Conservation (phyloP, 1,140 invertebrate species). For the Polypedilum vanderplanki region DNA sequence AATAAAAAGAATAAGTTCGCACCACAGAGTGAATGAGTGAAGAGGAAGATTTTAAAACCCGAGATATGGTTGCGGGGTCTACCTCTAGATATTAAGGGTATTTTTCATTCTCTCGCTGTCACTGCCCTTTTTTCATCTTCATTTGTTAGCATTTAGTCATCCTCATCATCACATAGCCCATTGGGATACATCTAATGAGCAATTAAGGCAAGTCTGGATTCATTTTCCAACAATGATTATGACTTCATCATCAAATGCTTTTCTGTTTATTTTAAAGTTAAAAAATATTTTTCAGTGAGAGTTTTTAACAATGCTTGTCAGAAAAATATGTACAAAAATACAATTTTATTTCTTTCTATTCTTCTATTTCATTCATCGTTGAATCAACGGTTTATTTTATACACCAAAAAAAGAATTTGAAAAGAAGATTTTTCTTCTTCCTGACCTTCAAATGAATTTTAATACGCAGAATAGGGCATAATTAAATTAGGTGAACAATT, state of each 20-base stretch:
- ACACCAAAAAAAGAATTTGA: too few relatives aligned
- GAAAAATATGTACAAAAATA: conserved; percentile 14
- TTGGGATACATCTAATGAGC: conserved; percentile 8
- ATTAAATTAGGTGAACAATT: not conserved
- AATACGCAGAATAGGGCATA: not conserved
- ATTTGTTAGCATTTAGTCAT: conserved; percentile 1
- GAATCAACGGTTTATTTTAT: not conserved
- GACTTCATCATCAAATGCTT: not conserved
- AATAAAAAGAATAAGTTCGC: not conserved
- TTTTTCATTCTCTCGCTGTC: not conserved
- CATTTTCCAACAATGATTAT: not conserved
- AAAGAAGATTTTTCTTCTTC: not conserved
- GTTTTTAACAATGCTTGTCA: conserved; percentile 7
- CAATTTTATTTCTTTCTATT: not conserved
- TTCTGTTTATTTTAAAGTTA: not conserved
- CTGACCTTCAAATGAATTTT: not conserved
- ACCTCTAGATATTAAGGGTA: conserved; percentile 16
- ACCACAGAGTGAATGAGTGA: not conserved
- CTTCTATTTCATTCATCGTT: not conserved
- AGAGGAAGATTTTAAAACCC: conserved; percentile 11
- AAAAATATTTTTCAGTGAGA: not conserved
- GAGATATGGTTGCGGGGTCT: conserved; percentile 16
- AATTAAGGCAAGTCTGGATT: conserved; percentile 6
- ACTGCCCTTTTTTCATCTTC: not conserved
- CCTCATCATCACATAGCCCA: not conserved